A percentile compares a stretch with the other conserved stretches of the same genome.
These are phyloP conservation scores for Thereva unica DNA, from an alignment of 2,888 invertebrate species.

Conservation along the genomic window DNA sequence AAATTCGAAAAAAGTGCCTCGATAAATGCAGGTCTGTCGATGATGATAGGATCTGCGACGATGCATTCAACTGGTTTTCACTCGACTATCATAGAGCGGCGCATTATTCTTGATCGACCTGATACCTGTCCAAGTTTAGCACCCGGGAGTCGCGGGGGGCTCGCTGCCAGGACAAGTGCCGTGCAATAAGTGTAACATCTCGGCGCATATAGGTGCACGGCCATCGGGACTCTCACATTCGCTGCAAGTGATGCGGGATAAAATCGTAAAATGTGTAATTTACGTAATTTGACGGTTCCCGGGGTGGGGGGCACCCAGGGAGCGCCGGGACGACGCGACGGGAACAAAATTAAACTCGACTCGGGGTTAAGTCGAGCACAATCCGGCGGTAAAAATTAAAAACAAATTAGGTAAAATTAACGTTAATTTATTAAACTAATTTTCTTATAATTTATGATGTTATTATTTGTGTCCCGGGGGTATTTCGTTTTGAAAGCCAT, in stretches of 20 bases:
- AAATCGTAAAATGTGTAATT: conserved; percentile 39
- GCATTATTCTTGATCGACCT: conserved; percentile 16
- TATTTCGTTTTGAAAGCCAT: not conserved
- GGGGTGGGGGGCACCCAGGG: not conserved
- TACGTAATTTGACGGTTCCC: conserved; percentile 38
- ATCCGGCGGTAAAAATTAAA: conserved; percentile 37
- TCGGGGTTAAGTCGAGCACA: conserved; percentile 14
- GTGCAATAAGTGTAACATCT: conserved; percentile 21
- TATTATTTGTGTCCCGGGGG: conserved; percentile 10
- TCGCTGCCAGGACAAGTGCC: conserved; percentile 11
- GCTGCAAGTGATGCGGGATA: conserved; percentile 11
- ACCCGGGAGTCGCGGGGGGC: not conserved
- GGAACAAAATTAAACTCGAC: not conserved
- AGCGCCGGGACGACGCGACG: not conserved
- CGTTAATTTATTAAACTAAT: conserved; percentile 42
- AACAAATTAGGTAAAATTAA: conserved; percentile 43
- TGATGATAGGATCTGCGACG: conserved; percentile 27
- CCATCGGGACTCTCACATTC: not conserved
- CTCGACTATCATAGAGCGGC: conserved; percentile 11
- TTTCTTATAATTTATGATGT: conserved; percentile 33
- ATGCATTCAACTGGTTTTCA: conserved; percentile 35
- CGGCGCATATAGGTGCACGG: too few relatives aligned
- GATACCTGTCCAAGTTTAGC: not conserved
- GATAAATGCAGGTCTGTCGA: conserved; percentile 27
- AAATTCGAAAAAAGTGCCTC: conserved; percentile 5